These are phyloP conservation scores for Lasioglossum zephyrum DNA, from an alignment of 2,888 invertebrate genomes.

Conservation along the genomic window DNA sequence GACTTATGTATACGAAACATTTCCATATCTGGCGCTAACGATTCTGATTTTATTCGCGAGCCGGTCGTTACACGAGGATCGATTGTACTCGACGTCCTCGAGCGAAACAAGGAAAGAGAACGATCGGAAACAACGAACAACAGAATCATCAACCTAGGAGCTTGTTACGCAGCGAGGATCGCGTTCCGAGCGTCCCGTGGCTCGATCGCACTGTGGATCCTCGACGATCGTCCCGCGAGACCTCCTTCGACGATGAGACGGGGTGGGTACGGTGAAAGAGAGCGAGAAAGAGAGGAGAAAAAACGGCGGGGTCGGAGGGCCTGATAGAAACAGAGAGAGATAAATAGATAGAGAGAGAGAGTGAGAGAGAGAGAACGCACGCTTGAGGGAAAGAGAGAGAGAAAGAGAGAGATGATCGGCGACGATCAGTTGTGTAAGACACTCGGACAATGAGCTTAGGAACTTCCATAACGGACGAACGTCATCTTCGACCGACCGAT, in stretches of 20 bases:
- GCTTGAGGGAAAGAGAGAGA: background rate
- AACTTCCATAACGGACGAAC: conserved; percentile 55
- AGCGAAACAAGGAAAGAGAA: background rate
- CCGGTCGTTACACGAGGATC: background rate
- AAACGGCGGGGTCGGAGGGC: background rate
- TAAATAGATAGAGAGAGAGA: conserved; percentile 5
- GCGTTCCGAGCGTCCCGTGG: background rate
- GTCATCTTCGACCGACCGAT: conserved; percentile 49
- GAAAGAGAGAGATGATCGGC: conserved; percentile 35
- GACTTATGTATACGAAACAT: background rate
- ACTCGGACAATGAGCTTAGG: conserved; percentile 47
- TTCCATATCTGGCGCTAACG: background rate
- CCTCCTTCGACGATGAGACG: background rate
- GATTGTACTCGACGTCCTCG: background rate
- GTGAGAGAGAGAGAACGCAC: background rate
- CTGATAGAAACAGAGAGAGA: conserved; percentile 9
- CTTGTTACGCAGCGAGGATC: background rate
- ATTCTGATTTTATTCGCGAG: background rate
- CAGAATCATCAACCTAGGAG: background rate
- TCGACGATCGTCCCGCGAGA: background rate
- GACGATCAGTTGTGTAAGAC: conserved; percentile 41
- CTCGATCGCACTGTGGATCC: background rate
- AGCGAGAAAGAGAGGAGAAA: conserved; percentile 35
- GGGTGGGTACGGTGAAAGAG: background rate
- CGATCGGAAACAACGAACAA: background rate